Conservation (phyloP, 2,113 vertebrate species). For the Aptenodytes patagonicus region DNA sequence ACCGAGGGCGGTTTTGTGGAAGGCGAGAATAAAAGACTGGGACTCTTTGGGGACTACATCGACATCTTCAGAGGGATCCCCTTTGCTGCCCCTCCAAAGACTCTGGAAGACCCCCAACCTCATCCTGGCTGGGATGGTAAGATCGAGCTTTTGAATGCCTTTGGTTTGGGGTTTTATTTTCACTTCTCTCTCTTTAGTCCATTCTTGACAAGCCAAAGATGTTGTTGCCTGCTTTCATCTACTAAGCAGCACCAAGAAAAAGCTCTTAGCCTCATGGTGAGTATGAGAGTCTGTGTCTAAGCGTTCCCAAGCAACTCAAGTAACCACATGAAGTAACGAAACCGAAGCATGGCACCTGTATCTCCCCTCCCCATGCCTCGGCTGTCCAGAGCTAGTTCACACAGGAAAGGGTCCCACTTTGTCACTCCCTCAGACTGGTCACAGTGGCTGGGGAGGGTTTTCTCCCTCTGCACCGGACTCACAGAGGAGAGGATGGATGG, state of each 20-base stretch:
- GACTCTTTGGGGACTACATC: constrained; percentile 69
- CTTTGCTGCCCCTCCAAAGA: constrained; percentile 81
- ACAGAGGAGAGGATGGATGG: background rate
- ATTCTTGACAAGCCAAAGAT: background rate
- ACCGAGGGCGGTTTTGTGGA: constrained; percentile 91
- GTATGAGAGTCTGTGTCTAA: background rate
- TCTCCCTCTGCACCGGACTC: background rate
- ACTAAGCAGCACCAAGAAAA: background rate
- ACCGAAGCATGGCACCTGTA: background rate
- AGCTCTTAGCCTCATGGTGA: background rate
- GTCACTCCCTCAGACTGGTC: rapidly evolving
- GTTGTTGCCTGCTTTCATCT: background rate
- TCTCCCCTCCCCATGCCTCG: background rate
- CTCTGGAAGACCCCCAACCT: constrained; percentile 81
- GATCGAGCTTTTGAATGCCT: background rate
- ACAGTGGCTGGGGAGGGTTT: background rate
- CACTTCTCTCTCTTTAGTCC: background rate
- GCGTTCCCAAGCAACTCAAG: background rate
- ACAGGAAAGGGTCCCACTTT: background rate
- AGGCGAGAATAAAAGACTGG: constrained; percentile 77
- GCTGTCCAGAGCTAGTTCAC: background rate
- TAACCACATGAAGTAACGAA: background rate
- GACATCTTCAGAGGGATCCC: constrained; percentile 94
- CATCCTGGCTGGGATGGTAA: constrained; percentile 94
- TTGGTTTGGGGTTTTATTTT: background rate